Base-by-base conservation (phyloP, 2,888 invertebrate genomes). In the Agriopis leucophaearia region DNA sequence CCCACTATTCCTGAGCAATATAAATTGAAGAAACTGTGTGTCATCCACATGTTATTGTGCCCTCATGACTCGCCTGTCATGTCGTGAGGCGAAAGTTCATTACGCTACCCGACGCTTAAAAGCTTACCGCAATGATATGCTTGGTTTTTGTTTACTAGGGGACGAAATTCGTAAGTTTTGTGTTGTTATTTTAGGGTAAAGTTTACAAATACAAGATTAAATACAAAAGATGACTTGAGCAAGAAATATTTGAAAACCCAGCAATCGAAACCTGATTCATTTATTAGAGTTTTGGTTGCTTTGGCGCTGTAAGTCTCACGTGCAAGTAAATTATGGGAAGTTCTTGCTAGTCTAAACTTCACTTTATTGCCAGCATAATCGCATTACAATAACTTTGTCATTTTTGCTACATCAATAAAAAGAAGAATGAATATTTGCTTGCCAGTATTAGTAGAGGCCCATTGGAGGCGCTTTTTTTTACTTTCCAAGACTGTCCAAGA, bases 91-190 rank as follows among this genome's bases (percentile, higher is more conserved):
- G 56, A 16, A 50, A 13, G 38, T 64, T 64, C 58, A 59, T 64
- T 64, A 64, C 18, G 35, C n/a, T 55, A 56, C 63, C 44, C 64
- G 36, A 44, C 40, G 51, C 50, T 64, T 58, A 58, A 52, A 57
- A 47, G 50, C 44, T 57, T 64, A 44, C 18, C 56, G 59, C 52
- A 48, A 40, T 13, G 55, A 66, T 55, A 48, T 18, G 50, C 56
- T 64, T 57, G 57, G 64, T 64, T 51, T 56, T 50, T 64, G 64
- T 57, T 48, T 47, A 38, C 18, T 55, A 45, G 10, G 42, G 40
- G 52, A 42, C 16, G 18, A n/a, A 27, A 15, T 27, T 27, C 44
- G 44, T 42, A 1, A 27, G n/a, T 10, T 45, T 56, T 42, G 5
- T 13, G 5, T 27, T 45, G 13, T 44, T 45, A 16, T 44, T 56